Evolutionary conservation across 2,797 vertebrate species (phyloP), one percentile per base, ranked within the genome.

Genomic region (Periophthalmus magnuspinnatus): DNA sequence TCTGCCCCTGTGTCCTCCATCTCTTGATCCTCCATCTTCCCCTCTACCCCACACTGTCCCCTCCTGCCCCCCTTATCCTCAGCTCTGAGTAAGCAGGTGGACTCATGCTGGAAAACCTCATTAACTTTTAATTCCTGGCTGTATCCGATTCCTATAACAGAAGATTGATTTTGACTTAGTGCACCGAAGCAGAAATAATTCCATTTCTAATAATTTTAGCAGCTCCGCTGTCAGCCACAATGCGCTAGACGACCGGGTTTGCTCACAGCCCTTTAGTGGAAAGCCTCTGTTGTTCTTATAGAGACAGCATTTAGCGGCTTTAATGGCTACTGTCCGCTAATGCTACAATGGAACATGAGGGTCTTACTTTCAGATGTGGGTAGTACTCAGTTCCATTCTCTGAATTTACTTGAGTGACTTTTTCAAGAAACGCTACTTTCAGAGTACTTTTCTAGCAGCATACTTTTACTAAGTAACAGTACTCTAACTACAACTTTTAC

Each of bases 41-140:
- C 19, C 3, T 48, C 50, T 3, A 3, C 8, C n/a, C 2, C 19
- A 3, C n/a, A 7, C 16, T 22, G 19, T 32, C 55, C 55, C 14
- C 24, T 1, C 1, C 24, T 16, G 7, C 5, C 57, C 4, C 33
- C 17, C 32, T n/a, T 10, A 16, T 36, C 17, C 17, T 32, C 19
- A 14, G 33, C 58, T 36, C 58, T 19, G 16, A 34, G 76, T 84
- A 80, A 81, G 81, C 84, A 84, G 84, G 86, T 77, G 83, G 80
- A 88, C 86, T 79, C 76, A 86, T 76, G 86, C 91, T 81, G 88
- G 87, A 93, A 93, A 90, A 88, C 80, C 87, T 93, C 90, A 93
- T 93, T 93, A 93, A 91, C 86, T 92, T 93, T 93, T 92, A 93
- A 93, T 92, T 93, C 86, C 87, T 91, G 86, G 91, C 86, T 86